Conservation (phyloP, 2,888 invertebrate species). For the Acronicta aceris region DNA sequence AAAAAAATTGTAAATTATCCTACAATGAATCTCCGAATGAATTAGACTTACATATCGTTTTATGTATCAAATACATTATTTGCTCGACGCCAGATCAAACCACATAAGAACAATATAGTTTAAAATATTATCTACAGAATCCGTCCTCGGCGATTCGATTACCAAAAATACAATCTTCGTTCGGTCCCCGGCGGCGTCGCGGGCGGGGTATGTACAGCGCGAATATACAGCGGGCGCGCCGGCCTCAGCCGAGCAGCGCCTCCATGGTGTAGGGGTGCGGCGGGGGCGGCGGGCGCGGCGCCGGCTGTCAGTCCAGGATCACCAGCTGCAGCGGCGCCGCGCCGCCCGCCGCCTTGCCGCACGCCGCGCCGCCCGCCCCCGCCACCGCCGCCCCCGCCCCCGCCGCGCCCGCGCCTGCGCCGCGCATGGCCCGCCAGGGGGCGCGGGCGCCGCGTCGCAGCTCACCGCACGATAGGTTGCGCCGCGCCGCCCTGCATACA, state of each 20-base stretch:
- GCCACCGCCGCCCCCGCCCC: conserved; percentile 90
- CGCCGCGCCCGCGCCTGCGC: conserved; percentile 89
- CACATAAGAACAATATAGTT: conserved; percentile 89
- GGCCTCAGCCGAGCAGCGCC: conserved; percentile 89
- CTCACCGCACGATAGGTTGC: conserved; percentile 92
- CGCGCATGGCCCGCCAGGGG: conserved; percentile 90
- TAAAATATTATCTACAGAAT: conserved; percentile 89
- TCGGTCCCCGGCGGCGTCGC: conserved; percentile 56
- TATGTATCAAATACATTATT: conserved; percentile 89
- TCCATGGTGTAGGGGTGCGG: conserved; percentile 91
- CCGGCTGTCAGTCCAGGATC: conserved; percentile 92
- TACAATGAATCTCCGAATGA: conserved; percentile 90
- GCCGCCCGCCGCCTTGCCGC: conserved; percentile 86
- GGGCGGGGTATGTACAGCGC: conserved; percentile 75
- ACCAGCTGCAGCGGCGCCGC: conserved; percentile 91
- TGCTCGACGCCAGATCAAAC: conserved; percentile 88
- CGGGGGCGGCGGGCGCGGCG: conserved; percentile 80
- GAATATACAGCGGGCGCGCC: conserved; percentile 74
- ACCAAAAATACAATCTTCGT: conserved; percentile 87
- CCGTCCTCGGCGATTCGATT: conserved; percentile 87
- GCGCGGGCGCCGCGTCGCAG: conserved; percentile 81
- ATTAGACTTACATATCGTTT: conserved; percentile 90
- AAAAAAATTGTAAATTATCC: conserved; percentile 92
- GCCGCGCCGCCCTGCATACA: conserved; percentile 93
- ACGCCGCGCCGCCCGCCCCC: conserved; percentile 89